Conservation (phyloP, 2,113 vertebrate species). For the Martes martes region DNA sequence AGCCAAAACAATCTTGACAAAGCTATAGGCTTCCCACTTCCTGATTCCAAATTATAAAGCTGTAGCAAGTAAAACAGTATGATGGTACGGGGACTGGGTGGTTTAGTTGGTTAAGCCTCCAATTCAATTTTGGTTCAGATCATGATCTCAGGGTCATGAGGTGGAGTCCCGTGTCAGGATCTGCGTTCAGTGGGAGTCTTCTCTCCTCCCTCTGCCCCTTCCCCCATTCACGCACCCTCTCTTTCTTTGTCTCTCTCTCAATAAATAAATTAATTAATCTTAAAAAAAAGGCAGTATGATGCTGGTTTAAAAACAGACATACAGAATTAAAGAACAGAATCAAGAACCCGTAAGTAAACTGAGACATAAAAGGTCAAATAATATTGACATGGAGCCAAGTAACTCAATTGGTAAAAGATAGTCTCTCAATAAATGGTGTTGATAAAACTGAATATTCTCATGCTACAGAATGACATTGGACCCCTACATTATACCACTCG, state of each 20-base stretch:
- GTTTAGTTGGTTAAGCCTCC: neutral
- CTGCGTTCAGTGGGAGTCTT: neutral
- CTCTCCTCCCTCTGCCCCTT: neutral
- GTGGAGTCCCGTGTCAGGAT: neutral
- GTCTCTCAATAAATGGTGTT: neutral
- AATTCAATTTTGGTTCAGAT: neutral
- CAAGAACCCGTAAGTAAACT: neutral
- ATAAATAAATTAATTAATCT: neutral
- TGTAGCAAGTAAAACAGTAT: neutral
- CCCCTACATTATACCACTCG: neutral
- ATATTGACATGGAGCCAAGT: neutral
- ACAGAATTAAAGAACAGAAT: neutral
- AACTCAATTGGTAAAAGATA: neutral
- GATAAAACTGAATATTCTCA: neutral
- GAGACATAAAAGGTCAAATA: neutral
- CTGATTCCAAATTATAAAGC: neutral
- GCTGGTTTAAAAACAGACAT: neutral
- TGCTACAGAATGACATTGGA: neutral
- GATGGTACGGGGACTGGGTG: neutral
- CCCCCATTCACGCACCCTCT: neutral
- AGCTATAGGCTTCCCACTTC: neutral
- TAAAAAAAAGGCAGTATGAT: neutral
- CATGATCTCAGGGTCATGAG: neutral
- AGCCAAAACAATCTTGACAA: neutral
- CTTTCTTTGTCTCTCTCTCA: neutral